phyloP scores from a whole-genome alignment of 1,140 invertebrate genomes.

The Drosophila malerkotliana region DNA sequence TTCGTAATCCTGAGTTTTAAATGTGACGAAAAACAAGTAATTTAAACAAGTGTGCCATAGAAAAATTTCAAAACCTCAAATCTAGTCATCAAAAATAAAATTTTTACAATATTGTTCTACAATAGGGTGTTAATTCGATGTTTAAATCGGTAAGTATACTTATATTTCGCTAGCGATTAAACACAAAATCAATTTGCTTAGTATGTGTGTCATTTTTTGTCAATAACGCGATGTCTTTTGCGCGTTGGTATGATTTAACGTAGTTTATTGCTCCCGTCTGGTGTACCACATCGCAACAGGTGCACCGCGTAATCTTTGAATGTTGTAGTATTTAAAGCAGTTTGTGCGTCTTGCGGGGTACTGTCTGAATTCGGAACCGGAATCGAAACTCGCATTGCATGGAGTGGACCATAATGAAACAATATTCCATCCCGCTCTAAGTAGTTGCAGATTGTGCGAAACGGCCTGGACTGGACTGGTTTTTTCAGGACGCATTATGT shows the following conservation, averaged over 20 bases:
- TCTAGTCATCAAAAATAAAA: too few species aligned
- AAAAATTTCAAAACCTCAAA: too few species aligned
- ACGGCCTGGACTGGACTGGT: constrained; percentile 42
- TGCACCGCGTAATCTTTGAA: constrained; percentile 63
- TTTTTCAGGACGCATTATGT: constrained; percentile 23
- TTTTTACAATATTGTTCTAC: too few species aligned
- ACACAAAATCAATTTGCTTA: too few species aligned
- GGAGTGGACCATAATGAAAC: constrained; percentile 5
- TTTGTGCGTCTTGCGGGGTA: background rate
- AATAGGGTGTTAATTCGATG: too few species aligned
- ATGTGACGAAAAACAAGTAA: too few species aligned
- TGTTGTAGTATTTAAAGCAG: constrained; percentile 1
- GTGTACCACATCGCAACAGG: constrained; percentile 63
- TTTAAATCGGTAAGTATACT: too few species aligned
- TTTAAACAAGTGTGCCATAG: too few species aligned
- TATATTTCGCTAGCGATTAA: too few species aligned
- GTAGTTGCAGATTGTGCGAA: constrained; percentile 32
- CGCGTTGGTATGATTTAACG: constrained; percentile 13
- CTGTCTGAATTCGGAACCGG: constrained; percentile 32
- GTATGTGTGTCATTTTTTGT: background rate
- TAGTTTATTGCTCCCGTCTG: constrained; percentile 10
- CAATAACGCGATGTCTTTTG: background rate
- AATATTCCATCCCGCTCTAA: constrained; percentile 25
- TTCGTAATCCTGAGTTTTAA: too few species aligned
- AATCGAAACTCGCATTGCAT: constrained; percentile 36